Evolutionary conservation across 2,113 vertebrate species (phyloP).

Genomic region (Phylloscopus whistleri): DNA sequence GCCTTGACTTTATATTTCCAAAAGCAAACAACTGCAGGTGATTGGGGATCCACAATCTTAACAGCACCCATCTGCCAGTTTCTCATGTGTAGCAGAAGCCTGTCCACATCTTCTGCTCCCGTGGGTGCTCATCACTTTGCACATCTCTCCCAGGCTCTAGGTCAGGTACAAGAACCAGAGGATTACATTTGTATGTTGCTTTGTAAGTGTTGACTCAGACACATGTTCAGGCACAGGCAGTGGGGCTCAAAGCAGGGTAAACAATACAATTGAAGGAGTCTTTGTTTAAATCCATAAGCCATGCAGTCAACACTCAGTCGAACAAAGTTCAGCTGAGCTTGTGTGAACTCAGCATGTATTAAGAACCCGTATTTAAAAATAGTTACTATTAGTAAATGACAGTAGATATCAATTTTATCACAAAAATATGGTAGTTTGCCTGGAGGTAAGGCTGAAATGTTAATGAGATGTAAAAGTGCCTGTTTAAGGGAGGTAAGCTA

Average conservation of each 20-base stretch:
- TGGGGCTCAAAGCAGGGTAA: not conserved
- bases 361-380: not conserved
- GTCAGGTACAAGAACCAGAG: not conserved
- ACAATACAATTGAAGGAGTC: not conserved
- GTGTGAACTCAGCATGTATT: not conserved
- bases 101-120: not conserved
- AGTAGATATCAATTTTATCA: not conserved
- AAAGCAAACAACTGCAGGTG: not conserved
- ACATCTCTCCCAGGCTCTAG: not conserved
- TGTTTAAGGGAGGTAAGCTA: not conserved
- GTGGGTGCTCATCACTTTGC: not conserved
- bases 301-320: not conserved
- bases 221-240: not conserved
- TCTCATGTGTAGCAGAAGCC: not conserved
- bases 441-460: slow-evolving; percentile 22
- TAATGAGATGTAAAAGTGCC: not conserved
- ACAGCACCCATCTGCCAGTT: not conserved
- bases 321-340: not conserved
- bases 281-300: not conserved
- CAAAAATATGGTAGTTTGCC: not conserved
- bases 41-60: not conserved
- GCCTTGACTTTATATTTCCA: not conserved
- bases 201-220: not conserved
- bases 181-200: not conserved
- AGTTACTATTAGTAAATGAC: not conserved